Conservation (phyloP, 1,140 invertebrate species). For the Bombus waltoni region DNA sequence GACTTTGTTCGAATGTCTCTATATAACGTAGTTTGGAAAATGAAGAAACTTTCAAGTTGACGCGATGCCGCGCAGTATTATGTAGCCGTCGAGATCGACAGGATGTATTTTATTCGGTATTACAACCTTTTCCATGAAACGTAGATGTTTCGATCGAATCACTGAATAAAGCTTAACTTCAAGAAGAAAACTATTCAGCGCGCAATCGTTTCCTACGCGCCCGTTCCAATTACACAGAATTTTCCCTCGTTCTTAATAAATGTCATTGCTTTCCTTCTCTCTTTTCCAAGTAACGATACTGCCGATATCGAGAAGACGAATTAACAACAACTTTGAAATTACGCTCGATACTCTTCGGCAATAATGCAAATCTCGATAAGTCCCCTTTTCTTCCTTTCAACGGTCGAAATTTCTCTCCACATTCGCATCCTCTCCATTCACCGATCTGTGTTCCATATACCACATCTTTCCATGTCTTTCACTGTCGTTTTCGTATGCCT, state of each 20-base stretch:
- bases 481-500: conserved; percentile 75
- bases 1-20: too few species aligned
- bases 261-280: neutral
- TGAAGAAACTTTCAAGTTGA: neutral
- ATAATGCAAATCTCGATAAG: too few species aligned
- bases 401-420: too few species aligned
- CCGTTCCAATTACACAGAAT: neutral
- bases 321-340: too few species aligned
- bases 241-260: neutral
- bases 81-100: neutral
- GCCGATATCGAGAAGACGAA: neutral
- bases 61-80: neutral
- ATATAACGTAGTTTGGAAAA: neutral
- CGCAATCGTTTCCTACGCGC: neutral
- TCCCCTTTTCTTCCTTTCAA: too few species aligned
- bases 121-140: neutral
- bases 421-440: too few species aligned
- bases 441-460: too few species aligned
- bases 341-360: too few species aligned
- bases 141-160: neutral
- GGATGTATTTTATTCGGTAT: neutral
- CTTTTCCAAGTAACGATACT: neutral
- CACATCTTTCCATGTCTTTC: conserved; percentile 26
- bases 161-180: neutral
- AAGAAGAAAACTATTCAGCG: neutral